Evolutionary conservation across 2,113 vertebrate species (phyloP), one percentile per base, ranked within the genome.

Genomic region (Callithrix jacchus): DNA sequence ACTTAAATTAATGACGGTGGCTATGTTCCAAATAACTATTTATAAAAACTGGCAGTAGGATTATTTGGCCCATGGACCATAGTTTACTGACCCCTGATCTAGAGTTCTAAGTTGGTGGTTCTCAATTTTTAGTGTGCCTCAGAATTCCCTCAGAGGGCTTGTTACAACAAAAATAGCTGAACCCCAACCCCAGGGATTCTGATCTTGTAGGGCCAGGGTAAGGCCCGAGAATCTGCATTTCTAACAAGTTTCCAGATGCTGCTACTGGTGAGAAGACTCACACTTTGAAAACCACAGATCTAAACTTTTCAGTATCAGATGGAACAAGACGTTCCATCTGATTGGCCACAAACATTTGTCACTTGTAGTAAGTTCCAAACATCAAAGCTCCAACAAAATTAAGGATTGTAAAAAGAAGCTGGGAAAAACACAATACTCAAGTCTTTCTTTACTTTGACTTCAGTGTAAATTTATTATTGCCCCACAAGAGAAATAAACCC

Each of bases 321-420:
- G 52, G 94, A 96, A 61, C 81, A 61, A 80, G 77, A 79, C 93
- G 66, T 87, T 23, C 77, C 40, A 92, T 73, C 54, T 87, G 54
- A 93, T 37, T 96, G 42, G 52, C 54, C 18, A 96, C 54, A 95
- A 95, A 93, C 64, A 77, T 88, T 70, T 92, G 37, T 70, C 52
- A 96, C 30, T 52, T 84, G 30, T 83, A 87, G 8, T 90, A 89
- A 95, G 25, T 86, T 95, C 32, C 68, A 95, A 94, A 93, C 32
- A 94, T 95, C n/a, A 96, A 95, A 88, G 73, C 40, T 85, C 47
- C 95, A 89, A 89, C 42, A 83, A 93, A 93, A 96, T 79, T 82
- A 79, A 90, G 81, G 70, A 94, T 92, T 73, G 87, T 83, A 93
- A 95, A 86, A 84, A 94, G 74, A 89, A 96, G n/a, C 8, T 77